Conservation (phyloP, 2,797 vertebrate genomes). For the Semotilus atromaculatus region DNA sequence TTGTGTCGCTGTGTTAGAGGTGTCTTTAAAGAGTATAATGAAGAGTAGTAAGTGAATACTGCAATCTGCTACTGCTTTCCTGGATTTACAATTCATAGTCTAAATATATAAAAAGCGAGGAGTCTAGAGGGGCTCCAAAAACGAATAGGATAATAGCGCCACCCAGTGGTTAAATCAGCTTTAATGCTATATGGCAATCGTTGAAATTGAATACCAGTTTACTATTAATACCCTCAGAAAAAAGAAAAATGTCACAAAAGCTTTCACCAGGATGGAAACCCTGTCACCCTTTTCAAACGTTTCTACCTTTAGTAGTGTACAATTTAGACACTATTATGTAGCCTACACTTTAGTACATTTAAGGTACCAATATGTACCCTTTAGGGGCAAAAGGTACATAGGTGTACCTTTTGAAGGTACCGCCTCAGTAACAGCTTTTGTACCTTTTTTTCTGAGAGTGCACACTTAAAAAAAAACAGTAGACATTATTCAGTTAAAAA, state of each 20-base stretch:
- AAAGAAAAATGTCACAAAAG: not conserved
- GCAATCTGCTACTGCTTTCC: not conserved
- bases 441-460: not conserved
- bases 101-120: not conserved
- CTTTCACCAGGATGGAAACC: too few species aligned
- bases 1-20: not conserved
- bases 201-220: not conserved
- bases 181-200: too few species aligned
- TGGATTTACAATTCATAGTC: constrained; percentile 7
- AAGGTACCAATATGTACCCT: not conserved
- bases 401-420: not conserved
- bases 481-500: not conserved
- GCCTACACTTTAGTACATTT: not conserved
- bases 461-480: not conserved
- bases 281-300: not conserved
- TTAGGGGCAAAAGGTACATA: not conserved
- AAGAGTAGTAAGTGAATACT: not conserved
- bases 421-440: not conserved
- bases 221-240: not conserved
- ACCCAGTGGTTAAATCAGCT: constrained; percentile 44
- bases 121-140: not conserved
- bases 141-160: constrained; percentile 17
- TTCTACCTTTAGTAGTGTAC: not conserved
- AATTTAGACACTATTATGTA: not conserved
- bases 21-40: not conserved